Evolutionary conservation across 2,888 invertebrate species (phyloP), one percentile per base, ranked within the genome.

Genomic region (Nomada hirtipes): DNA sequence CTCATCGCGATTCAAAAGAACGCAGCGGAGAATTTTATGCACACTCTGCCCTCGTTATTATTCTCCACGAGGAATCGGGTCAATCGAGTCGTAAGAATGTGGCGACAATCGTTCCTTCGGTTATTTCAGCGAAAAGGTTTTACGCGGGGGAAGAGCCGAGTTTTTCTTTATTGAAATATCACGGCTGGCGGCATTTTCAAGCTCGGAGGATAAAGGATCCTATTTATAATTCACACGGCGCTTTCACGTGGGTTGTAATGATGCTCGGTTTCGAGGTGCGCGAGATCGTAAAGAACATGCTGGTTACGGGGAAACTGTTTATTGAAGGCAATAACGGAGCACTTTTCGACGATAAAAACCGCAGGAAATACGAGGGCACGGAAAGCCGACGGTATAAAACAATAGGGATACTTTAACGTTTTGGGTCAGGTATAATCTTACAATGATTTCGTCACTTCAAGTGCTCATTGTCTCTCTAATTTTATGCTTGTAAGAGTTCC

Each of bases 231-330:
- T 42, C 68, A 26, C 59, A 11, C 59, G 59, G 29, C 26, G 59
- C n/a, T 50, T 52, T 68, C 68, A 42, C 74, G 74, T 74, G 74
- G 74, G 74, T 18, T n/a, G 68, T 68, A 68, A 74, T 52, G 68
- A 68, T 23, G 68, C 26, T 36, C 68, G 42, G 26, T 60, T 52
- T 74, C 59, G 11, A 74, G n/a, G 68, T 68, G 68, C 59, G 74
- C 59, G 59, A 52, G 74, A 60, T 60, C 60, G 59, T 60, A 68
- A 74, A 74, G 67, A 74, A 74, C 57, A 50, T 13, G 50, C 68
- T 74, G 47, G 74, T 74, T 74, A 60, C 59, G 74, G 26, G 52
- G 59, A 68, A 74, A 68, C 74, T 68, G 68, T 74, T 74, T 68
- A 68, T 59, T 7, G 59, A 73, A 73, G 55, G 26, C 73, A 65